Conservation (phyloP, 1,140 invertebrate species). For the Lasioglossum albipes region DNA sequence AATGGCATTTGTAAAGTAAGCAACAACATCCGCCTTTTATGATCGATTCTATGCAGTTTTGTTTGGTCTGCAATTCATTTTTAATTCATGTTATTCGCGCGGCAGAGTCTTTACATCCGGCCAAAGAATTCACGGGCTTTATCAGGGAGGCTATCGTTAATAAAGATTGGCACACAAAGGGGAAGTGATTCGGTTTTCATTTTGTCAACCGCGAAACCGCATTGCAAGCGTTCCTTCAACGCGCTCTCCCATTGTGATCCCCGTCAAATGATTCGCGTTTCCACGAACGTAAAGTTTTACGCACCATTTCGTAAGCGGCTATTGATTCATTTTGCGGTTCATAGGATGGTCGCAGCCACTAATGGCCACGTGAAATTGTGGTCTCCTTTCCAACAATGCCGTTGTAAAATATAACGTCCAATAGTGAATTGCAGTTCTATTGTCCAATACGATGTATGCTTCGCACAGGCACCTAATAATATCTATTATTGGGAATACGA, state of each 20-base stretch:
- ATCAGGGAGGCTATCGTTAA: not conserved
- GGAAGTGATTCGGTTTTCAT: slow-evolving; percentile 20
- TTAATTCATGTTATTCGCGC: no score
- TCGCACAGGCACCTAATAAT: no score
- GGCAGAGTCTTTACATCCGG: not conserved
- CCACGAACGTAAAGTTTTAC: slow-evolving; percentile 34
- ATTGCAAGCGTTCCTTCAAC: not conserved
- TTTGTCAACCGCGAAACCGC: slow-evolving; percentile 3
- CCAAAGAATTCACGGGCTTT: not conserved
- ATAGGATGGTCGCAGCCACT: not conserved
- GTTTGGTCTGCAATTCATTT: not conserved
- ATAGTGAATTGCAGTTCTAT: not conserved
- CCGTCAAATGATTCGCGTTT: slow-evolving; percentile 19
- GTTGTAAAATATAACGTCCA: not conserved
- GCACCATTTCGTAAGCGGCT: not conserved
- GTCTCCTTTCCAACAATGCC: not conserved
- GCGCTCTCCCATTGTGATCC: not conserved
- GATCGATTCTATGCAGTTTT: not conserved
- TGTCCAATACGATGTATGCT: no score
- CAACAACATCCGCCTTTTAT: no score
- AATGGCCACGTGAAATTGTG: slow-evolving; percentile 2
- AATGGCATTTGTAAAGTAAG: no score
- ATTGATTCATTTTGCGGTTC: not conserved
- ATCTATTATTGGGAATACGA: no score
- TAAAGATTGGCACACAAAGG: not conserved